Evolutionary conservation across 2,888 invertebrate genomes (phyloP).

Genomic region (Allygus modestus): DNA sequence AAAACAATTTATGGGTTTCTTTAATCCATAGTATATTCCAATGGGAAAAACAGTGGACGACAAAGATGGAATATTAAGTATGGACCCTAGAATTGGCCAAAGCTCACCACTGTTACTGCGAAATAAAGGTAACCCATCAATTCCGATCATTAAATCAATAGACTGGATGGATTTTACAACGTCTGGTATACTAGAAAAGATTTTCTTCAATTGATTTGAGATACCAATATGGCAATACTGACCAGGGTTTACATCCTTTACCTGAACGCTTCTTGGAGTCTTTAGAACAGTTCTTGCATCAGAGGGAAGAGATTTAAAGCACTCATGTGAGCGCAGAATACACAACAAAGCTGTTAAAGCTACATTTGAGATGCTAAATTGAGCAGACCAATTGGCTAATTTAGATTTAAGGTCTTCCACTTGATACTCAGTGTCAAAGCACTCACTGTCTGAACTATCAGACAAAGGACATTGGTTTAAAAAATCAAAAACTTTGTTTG

Average conservation of each 20-base stretch:
- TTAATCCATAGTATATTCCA: conserved; percentile 51
- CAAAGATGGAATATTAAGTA: not conserved
- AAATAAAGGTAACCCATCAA: conserved; percentile 32
- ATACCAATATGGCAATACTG: conserved; percentile 14
- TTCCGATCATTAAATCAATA: not conserved
- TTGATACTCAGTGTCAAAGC: too few species aligned
- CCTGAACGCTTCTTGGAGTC: not conserved
- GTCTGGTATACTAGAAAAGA: not conserved
- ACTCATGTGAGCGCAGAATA: not conserved
- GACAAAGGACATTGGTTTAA: too few species aligned
- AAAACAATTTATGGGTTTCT: conserved; percentile 23
- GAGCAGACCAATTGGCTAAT: not conserved
- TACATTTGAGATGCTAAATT: conserved; percentile 4
- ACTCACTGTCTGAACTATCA: too few species aligned
- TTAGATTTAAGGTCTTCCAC: too few species aligned
- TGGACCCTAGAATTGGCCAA: conserved; percentile 37
- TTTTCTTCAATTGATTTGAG: not conserved
- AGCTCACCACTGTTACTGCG: conserved; percentile 5
- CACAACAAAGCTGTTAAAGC: conserved; percentile 9
- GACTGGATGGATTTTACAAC: not conserved
- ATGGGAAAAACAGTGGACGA: not conserved
- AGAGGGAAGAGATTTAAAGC: not conserved
- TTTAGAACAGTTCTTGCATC: conserved; percentile 28
- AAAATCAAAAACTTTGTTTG: too few species aligned
- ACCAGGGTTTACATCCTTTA: conserved; percentile 13